phyloP scores from a whole-genome alignment of 2,797 vertebrate species.

The Antrozous pallidus region DNA sequence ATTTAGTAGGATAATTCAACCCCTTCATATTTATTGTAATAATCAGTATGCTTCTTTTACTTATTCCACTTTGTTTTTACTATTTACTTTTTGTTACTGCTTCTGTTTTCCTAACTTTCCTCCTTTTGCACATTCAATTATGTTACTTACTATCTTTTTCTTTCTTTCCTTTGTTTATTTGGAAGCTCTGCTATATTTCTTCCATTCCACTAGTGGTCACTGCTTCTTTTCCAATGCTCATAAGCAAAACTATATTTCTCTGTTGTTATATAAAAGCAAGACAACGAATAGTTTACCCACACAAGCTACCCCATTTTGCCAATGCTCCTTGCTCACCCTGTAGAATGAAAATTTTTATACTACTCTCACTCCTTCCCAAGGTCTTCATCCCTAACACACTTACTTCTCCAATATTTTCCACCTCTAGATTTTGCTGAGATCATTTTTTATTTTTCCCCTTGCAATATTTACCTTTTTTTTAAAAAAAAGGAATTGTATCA shows the following conservation, averaged over 20 bases:
- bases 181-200: neutral
- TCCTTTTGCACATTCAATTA: neutral
- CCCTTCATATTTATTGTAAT: neutral
- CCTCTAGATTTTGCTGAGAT: neutral
- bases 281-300: neutral
- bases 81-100: neutral
- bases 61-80: neutral
- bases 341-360: neutral
- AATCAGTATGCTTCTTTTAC: neutral
- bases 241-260: neutral
- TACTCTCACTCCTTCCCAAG: neutral
- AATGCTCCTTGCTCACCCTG: neutral
- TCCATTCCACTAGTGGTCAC: neutral
- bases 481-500: neutral
- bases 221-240: neutral
- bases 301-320: neutral
- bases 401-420: neutral
- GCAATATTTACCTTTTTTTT: neutral
- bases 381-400: neutral
- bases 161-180: conserved; percentile 10
- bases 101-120: neutral
- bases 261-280: neutral
- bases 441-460: neutral
- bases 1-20: neutral
- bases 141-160: neutral